Base-by-base conservation (phyloP, 2,888 invertebrate species). In the Muschampia plurimacula region DNA sequence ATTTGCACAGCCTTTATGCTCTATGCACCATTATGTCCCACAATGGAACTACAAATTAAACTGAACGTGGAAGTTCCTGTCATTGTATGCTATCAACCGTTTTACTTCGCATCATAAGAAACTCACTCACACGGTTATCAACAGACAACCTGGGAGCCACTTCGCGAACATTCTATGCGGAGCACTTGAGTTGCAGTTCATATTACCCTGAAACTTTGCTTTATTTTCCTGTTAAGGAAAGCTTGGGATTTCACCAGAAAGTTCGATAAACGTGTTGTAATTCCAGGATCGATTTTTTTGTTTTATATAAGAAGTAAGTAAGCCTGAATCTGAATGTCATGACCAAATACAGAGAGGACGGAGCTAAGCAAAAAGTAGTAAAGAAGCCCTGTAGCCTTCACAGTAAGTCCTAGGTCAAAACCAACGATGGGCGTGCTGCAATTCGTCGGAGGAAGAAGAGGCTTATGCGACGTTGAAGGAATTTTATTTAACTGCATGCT, bases 61-160 rank as follows among this genome's bases (percentile, higher is more conserved):
- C 67, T 62, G 67, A 59, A 71, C 65, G 66, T 49, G 44, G 63
- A 67, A 75, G 75, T 75, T 75, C 73, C 75, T 71, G 68, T 67
- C 73, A 75, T 75, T 75, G 75, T 75, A 63, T 59, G 62, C 49
- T 67, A 71, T 71, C 46, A 71, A 72, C 66, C 49, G 60, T 62
- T 67, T 70, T 72, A 60, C 49, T 72, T 59, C 55, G 64, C 70
- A 66, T 72, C 66, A 67, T 22, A 55, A 60, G 66, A 49, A 72
- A 66, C 60, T 72, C 46, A 67, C 49, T 72, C 71, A 66, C 71
- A 72, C 71, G 66, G 66, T 52, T 66, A 62, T 67, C 66, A 72
- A 62, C 41, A 46, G 49, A 36, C 70, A 32, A 22, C 57, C 57
- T 44, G 65, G 65, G 57, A 70, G 44, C 57, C n/a, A 36, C 52